Conservation (phyloP, 2,888 invertebrate species). For the Orgyia antiqua region DNA sequence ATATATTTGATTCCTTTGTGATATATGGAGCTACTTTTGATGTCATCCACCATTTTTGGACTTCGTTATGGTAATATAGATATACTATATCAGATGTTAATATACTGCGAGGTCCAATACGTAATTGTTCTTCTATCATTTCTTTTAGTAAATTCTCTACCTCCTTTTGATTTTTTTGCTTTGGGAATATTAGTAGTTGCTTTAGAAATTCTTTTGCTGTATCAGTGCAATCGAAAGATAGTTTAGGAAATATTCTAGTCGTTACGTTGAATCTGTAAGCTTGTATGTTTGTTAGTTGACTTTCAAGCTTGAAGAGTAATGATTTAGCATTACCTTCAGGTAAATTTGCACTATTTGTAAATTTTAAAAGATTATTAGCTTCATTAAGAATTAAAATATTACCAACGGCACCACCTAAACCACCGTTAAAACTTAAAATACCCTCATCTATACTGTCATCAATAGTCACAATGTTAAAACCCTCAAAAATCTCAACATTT, state of each 20-base stretch:
- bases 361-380: constrained; percentile 8
- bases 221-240: constrained; percentile 7
- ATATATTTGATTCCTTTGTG: constrained; percentile 2
- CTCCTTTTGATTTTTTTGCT: constrained; percentile 11
- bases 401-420: constrained; percentile 14
- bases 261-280: constrained; percentile 9
- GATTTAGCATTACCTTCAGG: constrained; percentile 7
- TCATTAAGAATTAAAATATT: constrained; percentile 13
- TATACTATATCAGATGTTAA: constrained; percentile 3
- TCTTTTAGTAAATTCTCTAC: constrained; percentile 8
- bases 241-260: constrained; percentile 13
- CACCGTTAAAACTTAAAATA: constrained; percentile 8
- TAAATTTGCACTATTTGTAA: constrained; percentile 6
- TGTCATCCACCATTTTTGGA: constrained; percentile 17
- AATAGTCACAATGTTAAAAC: constrained; percentile 6
- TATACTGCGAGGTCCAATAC: neutral
- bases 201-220: constrained; percentile 10
- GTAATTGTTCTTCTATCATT: constrained; percentile 6
- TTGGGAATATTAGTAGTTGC: constrained; percentile 14
- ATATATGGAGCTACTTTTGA: constrained; percentile 11
- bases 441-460: constrained; percentile 11
- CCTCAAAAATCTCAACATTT: neutral
- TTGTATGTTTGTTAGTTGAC: constrained; percentile 3
- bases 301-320: constrained; percentile 2
- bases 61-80: constrained; percentile 13